Conservation (phyloP, 2,888 invertebrate species). For the Acleris sparsana region DNA sequence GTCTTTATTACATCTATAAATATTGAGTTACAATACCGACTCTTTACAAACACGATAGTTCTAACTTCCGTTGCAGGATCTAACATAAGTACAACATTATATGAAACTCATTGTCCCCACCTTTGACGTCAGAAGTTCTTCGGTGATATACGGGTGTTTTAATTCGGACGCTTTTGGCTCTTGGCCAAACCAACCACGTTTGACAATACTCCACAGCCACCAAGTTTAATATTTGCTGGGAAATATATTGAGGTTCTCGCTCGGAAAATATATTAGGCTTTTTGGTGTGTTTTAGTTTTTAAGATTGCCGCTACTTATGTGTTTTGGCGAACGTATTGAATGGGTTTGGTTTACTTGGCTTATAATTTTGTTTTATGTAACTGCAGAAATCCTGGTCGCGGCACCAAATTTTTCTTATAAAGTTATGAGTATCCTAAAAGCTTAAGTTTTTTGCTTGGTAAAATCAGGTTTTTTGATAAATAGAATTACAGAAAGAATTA, state of each 20-base stretch:
- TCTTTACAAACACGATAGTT: too few relatives aligned
- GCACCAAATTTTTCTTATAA: too few relatives aligned
- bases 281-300: conserved; percentile 29
- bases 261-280: conserved; percentile 43
- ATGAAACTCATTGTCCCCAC: conserved; percentile 32
- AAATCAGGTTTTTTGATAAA: too few relatives aligned
- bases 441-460: too few relatives aligned
- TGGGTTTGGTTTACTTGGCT: not conserved
- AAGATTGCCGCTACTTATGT: conserved; percentile 2
- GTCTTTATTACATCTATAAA: too few relatives aligned
- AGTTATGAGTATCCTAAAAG: too few relatives aligned
- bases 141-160: conserved; percentile 65
- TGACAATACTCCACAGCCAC: conserved; percentile 44
- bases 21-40: too few relatives aligned
- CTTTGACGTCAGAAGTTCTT: conserved; percentile 56
- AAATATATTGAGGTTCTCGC: conserved; percentile 58
- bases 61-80: too few relatives aligned
- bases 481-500: too few relatives aligned
- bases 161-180: conserved; percentile 58
- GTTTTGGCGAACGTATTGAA: not conserved
- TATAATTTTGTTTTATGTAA: too few relatives aligned
- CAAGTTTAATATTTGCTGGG: conserved; percentile 62
- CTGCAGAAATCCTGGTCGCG: too few relatives aligned
- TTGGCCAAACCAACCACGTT: conserved; percentile 50
- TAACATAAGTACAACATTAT: not conserved